Conservation (phyloP, 2,888 invertebrate species). For the Nudaria mundana region DNA sequence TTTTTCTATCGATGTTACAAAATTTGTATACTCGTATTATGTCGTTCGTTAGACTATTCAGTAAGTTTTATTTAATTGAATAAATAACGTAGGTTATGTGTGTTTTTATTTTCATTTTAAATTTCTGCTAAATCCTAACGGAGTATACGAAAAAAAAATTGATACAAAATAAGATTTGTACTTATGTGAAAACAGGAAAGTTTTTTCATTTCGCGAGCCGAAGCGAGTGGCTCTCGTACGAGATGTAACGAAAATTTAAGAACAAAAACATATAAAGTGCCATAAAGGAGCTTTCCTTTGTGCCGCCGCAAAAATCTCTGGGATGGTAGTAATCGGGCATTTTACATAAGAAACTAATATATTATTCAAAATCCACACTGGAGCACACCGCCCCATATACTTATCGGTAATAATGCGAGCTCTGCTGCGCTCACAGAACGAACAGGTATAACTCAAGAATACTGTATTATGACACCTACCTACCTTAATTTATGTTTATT, state of each 20-base stretch:
- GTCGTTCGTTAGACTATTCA: too few species aligned
- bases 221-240: slow-evolving; percentile 32
- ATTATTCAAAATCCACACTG: slow-evolving; percentile 78
- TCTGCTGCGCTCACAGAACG: slow-evolving; percentile 33
- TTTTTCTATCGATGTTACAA: too few species aligned
- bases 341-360: slow-evolving; percentile 81
- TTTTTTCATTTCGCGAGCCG: slow-evolving; percentile 48
- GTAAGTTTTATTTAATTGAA: too few species aligned
- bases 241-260: slow-evolving; percentile 62
- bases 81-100: too few species aligned
- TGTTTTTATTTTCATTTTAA: too few species aligned
- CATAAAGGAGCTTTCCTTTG: slow-evolving; percentile 73
- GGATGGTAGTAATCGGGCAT: slow-evolving; percentile 78
- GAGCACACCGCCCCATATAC: slow-evolving; percentile 70
- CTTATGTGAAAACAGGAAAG: slow-evolving; percentile 33
- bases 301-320: slow-evolving; percentile 68
- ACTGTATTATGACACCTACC: slow-evolving; percentile 16
- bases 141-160: slow-evolving; percentile 27
- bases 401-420: slow-evolving; percentile 75
- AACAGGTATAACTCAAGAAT: slow-evolving; percentile 20
- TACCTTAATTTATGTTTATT: too few species aligned
- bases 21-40: too few species aligned
- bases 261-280: slow-evolving; percentile 73
- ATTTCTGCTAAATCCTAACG: slow-evolving; percentile 14
- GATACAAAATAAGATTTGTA: slow-evolving; percentile 26